Evolutionary conservation across 1,140 invertebrate species (phyloP), one percentile per base, ranked within the genome.

Genomic region (Drosophila punjabiensis): DNA sequence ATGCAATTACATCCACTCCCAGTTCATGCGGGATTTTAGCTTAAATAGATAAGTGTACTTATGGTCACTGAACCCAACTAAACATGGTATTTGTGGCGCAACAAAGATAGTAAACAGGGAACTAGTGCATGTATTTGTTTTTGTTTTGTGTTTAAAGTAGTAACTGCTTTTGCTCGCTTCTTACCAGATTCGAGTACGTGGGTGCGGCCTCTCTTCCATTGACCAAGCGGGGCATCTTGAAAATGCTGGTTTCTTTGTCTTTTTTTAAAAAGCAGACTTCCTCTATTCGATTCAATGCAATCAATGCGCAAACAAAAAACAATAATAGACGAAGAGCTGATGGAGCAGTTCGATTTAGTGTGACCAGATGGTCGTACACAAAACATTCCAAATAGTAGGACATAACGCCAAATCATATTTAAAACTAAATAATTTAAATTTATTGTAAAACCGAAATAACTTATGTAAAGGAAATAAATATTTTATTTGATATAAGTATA

Each of bases 161-260:
- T 20, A 24, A 3, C n/a, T 16, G 0, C 9, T 13, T 50, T 53
- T 7, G 48, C 11, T 35, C 14, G 4, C 5, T 39, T 6, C 75
- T 68, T 6, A 77, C 75, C 75, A 78, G 28, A 43, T 77, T 77
- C 7, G 75, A 77, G 16, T 77, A 77, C 0, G 74, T 68, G 35
- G 75, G 64, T 14, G 63, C 58, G 48, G 64, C 70, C 24, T 82
- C 65, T n/a, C 55, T 71, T 11, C 71, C 70, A 24, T 62, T 75
- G 30, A 75, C 58, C 6, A 63, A 48, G 47, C 71, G 71, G 30
- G 71, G 71, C 71, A 75, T 75, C 37, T 62, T 62, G 20, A 43
- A 63, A 63, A 28, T 52, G 68, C 55, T 70, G 47, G 33, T 33
- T 73, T 74, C 71, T 75, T 75, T 75, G 69, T 75, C 18, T 74